These are phyloP conservation scores for Mastomys coucha DNA, from an alignment of 2,113 vertebrate genomes.

Conservation along the genomic window DNA sequence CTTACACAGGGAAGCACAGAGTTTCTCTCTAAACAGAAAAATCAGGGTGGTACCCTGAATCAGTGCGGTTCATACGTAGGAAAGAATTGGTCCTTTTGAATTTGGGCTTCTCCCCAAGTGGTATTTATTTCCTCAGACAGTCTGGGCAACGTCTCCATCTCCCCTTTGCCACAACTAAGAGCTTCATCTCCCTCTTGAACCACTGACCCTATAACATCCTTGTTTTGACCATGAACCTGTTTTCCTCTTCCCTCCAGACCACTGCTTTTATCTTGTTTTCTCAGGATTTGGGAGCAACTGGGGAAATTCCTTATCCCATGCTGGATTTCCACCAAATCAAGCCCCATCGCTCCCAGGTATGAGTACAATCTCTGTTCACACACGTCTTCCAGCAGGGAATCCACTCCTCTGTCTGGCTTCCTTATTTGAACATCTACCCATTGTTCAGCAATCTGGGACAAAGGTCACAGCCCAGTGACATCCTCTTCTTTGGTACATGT, in stretches of 20 bases:
- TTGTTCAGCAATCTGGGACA: neutral
- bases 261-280: neutral
- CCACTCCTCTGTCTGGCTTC: neutral
- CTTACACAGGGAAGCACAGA: neutral
- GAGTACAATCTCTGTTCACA: neutral
- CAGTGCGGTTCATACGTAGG: neutral
- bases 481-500: neutral
- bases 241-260: neutral
- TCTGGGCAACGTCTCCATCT: slow-evolving; percentile 33
- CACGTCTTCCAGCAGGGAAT: neutral
- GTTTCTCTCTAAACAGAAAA: slow-evolving; percentile 51
- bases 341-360: neutral
- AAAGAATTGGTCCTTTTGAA: slow-evolving; percentile 38
- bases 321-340: neutral
- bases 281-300: neutral
- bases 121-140: slow-evolving; percentile 62
- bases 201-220: slow-evolving; percentile 8
- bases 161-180: slow-evolving; percentile 62
- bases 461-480: neutral
- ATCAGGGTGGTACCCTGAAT: neutral
- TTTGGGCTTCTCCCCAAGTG: slow-evolving; percentile 37
- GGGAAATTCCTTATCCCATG: neutral
- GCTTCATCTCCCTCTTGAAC: slow-evolving; percentile 42
- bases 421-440: neutral
- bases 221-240: neutral